Conservation (phyloP, 2,888 invertebrate species). For the Erebia palarica region DNA sequence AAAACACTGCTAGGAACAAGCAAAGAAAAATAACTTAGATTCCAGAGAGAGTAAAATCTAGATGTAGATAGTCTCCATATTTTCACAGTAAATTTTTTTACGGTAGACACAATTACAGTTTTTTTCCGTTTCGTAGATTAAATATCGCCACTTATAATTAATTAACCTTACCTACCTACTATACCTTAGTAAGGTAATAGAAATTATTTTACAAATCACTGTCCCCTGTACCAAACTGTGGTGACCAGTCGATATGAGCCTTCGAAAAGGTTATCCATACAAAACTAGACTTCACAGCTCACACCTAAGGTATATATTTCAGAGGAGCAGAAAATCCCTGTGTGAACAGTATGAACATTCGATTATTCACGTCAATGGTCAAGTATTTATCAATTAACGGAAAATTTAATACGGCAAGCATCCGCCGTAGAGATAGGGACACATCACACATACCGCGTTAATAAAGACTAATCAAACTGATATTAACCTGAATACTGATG, state of each 20-base stretch:
- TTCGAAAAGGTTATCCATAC: neutral
- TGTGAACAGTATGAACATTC: conserved; percentile 69
- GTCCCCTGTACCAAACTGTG: conserved; percentile 11
- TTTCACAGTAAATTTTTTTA: no score
- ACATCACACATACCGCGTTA: conserved; percentile 66
- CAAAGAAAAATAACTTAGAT: no score
- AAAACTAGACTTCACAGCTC: conserved; percentile 39
- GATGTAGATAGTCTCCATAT: no score
- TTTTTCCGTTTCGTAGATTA: no score
- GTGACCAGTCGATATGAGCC: conserved; percentile 18
- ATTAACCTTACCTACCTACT: neutral
- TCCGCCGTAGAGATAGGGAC: conserved; percentile 54
- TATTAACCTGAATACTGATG: conserved; percentile 27
- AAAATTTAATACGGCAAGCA: conserved; percentile 72
- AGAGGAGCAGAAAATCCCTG: neutral
- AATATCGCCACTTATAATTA: neutral
- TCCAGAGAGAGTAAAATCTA: no score
- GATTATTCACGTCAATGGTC: conserved; percentile 75
- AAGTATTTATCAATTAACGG: conserved; percentile 79
- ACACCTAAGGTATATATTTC: conserved; percentile 27
- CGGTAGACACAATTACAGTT: no score
- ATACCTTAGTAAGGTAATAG: neutral
- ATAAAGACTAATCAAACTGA: conserved; percentile 47
- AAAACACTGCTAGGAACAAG: no score
- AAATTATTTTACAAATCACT: conserved; percentile 17